Percentiles rank a stretch among this genome's conserved stretches.
phyloP scores from a whole-genome alignment of 2,113 vertebrate genomes.

The Condylura cristata region DNA sequence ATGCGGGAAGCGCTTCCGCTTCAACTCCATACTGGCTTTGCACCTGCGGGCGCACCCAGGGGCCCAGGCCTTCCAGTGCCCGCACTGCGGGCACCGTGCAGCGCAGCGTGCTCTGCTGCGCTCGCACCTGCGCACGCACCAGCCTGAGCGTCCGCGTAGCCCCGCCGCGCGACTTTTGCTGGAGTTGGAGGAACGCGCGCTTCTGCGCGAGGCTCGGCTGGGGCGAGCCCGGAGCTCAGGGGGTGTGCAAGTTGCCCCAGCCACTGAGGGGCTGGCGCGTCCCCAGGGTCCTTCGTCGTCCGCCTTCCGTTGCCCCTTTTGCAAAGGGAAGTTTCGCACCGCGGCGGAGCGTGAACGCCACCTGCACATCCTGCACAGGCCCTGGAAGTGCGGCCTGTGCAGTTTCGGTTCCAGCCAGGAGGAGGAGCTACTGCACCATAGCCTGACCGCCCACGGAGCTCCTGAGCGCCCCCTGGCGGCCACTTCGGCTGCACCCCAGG shows the following conservation, averaged over 20 bases:
- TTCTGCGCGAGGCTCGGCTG: slow-evolving; percentile 74
- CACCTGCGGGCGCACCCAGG: slow-evolving; percentile 93
- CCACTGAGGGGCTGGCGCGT: slow-evolving; percentile 69
- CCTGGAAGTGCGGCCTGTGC: slow-evolving; percentile 94
- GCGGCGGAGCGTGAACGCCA: slow-evolving; percentile 93
- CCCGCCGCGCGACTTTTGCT: slow-evolving; percentile 82
- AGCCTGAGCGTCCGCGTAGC: slow-evolving; percentile 76
- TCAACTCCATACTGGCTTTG: slow-evolving; percentile 95
- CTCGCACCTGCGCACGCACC: slow-evolving; percentile 83
- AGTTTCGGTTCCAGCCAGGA: slow-evolving; percentile 93
- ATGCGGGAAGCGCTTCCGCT: slow-evolving; percentile 94
- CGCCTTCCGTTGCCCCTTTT: slow-evolving; percentile 92
- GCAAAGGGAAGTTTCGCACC: slow-evolving; percentile 96
- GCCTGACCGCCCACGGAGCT: slow-evolving; percentile 87
- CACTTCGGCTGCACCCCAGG: slow-evolving; percentile 54
- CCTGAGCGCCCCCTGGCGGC: slow-evolving; percentile 68
- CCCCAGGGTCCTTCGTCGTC: slow-evolving; percentile 80
- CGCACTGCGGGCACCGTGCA: slow-evolving; percentile 83
- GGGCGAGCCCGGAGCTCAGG: slow-evolving; percentile 63
- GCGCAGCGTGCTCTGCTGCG: slow-evolving; percentile 85
- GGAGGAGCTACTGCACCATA: slow-evolving; percentile 89
- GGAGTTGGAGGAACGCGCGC: slow-evolving; percentile 82
- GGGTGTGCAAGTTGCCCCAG: slow-evolving; percentile 51
- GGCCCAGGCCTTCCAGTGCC: slow-evolving; percentile 82
- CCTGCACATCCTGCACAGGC: slow-evolving; percentile 94